phyloP scores from a whole-genome alignment of 2,113 vertebrate species.

The Chelonoidis abingdonii region DNA sequence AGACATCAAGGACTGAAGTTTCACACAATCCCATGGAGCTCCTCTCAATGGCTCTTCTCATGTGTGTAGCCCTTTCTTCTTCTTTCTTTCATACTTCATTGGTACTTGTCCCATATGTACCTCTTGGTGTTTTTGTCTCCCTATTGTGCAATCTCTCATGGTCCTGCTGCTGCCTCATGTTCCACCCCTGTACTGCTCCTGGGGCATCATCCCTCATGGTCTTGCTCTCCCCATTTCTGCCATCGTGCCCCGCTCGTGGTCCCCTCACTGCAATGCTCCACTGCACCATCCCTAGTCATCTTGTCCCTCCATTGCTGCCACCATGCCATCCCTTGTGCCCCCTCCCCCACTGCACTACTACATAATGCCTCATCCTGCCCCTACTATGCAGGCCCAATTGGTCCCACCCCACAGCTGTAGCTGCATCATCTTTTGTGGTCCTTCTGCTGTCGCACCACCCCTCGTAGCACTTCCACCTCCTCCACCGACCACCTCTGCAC shows the following conservation, averaged over 20 bases:
- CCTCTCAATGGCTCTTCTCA: background rate
- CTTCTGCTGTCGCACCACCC: background rate
- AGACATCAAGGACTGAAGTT: background rate
- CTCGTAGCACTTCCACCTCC: background rate
- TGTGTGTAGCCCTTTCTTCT: background rate
- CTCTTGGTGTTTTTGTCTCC: background rate
- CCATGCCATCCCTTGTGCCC: background rate
- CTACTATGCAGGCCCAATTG: background rate
- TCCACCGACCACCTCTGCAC: background rate
- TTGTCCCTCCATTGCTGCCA: background rate
- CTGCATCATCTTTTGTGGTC: background rate
- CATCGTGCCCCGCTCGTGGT: background rate
- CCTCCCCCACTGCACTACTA: background rate
- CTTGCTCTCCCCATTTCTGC: background rate
- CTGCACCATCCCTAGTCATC: background rate
- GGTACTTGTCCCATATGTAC: background rate
- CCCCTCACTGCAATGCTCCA: background rate
- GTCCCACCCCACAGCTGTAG: background rate
- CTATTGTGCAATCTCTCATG: background rate
- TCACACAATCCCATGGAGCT: background rate
- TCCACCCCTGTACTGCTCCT: background rate
- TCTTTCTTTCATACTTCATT: background rate
- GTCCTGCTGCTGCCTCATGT: background rate
- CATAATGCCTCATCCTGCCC: background rate
- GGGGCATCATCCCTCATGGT: background rate